A percentile compares a stretch with the other conserved stretches of the same genome.
Evolutionary conservation across 2,113 vertebrate species (phyloP).

Genomic region (Antidorcas marsupialis): DNA sequence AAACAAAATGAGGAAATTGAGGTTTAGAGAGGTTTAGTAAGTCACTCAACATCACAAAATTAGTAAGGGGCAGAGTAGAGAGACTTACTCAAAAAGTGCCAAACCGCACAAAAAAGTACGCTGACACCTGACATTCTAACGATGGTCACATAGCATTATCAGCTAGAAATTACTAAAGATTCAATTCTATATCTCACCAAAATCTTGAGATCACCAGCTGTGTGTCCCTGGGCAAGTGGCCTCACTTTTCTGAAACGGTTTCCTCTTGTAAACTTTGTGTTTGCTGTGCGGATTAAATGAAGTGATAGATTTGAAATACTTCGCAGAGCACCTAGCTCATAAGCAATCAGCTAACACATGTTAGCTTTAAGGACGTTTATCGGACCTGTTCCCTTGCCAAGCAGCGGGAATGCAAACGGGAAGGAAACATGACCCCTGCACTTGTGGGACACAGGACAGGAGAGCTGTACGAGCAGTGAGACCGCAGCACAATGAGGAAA

Average conservation of each 20-base stretch:
- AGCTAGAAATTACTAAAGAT: not conserved
- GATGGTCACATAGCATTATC: not conserved
- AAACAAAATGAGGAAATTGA: slow-evolving; percentile 51
- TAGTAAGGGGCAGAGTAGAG: not conserved
- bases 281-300: not conserved
- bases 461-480: not conserved
- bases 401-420: not conserved
- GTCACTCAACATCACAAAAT: slow-evolving; percentile 31
- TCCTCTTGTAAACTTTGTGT: not conserved
- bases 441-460: not conserved
- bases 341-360: not conserved
- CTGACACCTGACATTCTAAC: not conserved
- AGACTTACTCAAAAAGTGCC: not conserved
- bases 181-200: not conserved
- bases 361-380: not conserved
- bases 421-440: not conserved
- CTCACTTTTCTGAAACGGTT: not conserved
- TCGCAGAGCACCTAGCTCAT: not conserved
- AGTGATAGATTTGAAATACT: not conserved
- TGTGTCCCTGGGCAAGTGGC: not conserved
- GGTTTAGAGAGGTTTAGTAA: slow-evolving; percentile 11
- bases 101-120: not conserved
- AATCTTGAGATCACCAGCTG: not conserved
- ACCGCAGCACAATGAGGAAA: not conserved
- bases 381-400: not conserved